phyloP scores from a whole-genome alignment of 2,888 invertebrate species.

The Lasioglossum figueresi region DNA sequence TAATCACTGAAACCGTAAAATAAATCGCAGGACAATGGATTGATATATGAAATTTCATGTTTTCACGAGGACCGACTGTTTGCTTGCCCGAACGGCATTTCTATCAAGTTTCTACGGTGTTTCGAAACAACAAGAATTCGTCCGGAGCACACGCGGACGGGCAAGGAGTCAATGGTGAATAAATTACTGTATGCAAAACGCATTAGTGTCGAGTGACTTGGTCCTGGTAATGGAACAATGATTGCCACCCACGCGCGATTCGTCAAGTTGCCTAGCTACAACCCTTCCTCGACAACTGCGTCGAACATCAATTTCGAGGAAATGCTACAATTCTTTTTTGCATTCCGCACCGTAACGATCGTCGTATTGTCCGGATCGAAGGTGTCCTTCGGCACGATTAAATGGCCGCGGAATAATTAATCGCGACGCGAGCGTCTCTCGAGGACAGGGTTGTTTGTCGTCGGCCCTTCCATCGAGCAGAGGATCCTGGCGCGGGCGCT shows the following conservation, averaged over 20 bases:
- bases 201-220: slow-evolving; percentile 17
- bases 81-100: background rate
- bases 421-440: background rate
- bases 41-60: too few relatives aligned
- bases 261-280: background rate
- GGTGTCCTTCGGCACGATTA: background rate
- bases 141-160: too few relatives aligned
- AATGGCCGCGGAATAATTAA: background rate
- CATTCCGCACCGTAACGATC: background rate
- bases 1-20: too few relatives aligned
- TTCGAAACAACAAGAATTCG: background rate
- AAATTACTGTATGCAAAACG: slow-evolving; percentile 20
- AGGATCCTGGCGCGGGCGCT: background rate
- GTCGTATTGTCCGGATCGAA: background rate
- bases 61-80: background rate
- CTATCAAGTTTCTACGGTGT: background rate
- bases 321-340: background rate
- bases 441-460: background rate
- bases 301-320: background rate
- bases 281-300: background rate
- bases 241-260: slow-evolving; percentile 14
- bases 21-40: too few relatives aligned
- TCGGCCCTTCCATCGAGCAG: background rate
- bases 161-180: background rate
- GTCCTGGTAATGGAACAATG: background rate